Base-by-base conservation (phyloP, 2,888 invertebrate genomes). In the Rhingia rostrata region DNA sequence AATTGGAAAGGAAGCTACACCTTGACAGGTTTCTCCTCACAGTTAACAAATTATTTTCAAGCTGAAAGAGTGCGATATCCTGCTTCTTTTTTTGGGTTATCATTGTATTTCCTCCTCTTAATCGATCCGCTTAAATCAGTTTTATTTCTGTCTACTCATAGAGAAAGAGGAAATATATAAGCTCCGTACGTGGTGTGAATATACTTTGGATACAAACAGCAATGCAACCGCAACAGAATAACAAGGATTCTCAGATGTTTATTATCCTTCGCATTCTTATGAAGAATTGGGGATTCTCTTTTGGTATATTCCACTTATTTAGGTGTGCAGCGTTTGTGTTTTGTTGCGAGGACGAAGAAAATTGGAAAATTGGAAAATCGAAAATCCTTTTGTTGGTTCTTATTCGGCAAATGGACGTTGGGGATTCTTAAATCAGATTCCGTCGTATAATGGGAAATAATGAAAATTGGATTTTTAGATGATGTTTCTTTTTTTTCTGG, bases 321-420 rank as follows among this genome's bases (percentile, higher is more conserved):
- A 22, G 22, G 22, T 22, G 4, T 49, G 1, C 39, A 33, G 22
- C 2, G 22, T 22, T 72, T 60, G 37, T 12, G 30, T 12, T 49
- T n/a, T 2, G 6, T 12, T 53, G 6, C 14, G 12, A 6, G 45
- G 41, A n/a, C 7, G 10, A 2, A 5, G n/a, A 14, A 56, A 75
- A 81, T 81, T 77, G 77, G n/a, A 14, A 56, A 75, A 81, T 81
- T 77, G 77, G 75, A 70, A 77, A 81, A 70, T 60, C 39, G 45
- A 51, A 69, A 69, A 70, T 69, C 56, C 64, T 70, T 56, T 64
- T 70, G 39, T 63, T 77, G 49, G 39, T 47, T 37, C 30, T 30
- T 3, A 12, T 64, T 63, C 37, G 12, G n/a, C 5, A 22, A 22
- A 22, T 22, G 22, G 37, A 30, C 47, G 45, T 30, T 45, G 22